phyloP scores from a whole-genome alignment of 2,113 vertebrate species.

The Nothoprocta perdicaria region DNA sequence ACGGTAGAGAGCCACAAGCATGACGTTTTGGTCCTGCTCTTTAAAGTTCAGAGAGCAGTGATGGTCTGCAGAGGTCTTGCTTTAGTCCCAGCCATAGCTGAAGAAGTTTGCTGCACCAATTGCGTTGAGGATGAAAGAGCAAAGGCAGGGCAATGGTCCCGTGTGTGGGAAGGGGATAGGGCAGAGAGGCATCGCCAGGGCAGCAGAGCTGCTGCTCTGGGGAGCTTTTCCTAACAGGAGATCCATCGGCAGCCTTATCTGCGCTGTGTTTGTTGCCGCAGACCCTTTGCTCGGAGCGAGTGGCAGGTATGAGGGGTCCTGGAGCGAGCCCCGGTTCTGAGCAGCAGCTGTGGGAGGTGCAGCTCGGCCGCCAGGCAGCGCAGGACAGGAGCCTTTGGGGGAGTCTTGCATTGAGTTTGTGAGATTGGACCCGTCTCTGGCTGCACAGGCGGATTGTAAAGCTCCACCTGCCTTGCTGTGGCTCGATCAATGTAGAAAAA shows the following conservation, averaged over 20 bases:
- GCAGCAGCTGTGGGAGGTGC: not conserved
- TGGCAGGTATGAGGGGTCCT: not conserved
- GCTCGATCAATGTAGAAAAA: not conserved
- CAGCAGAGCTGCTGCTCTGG: not conserved
- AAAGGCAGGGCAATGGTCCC: not conserved
- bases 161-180: not conserved
- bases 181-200: not conserved
- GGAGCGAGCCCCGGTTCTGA: not conserved
- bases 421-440: not conserved
- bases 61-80: not conserved
- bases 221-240: not conserved
- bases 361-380: not conserved
- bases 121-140: not conserved
- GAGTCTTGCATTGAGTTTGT: not conserved
- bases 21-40: not conserved
- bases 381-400: rapidly evolving
- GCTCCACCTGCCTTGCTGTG: not conserved
- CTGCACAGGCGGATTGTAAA: not conserved
- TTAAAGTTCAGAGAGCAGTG: not conserved
- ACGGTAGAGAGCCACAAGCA: not conserved
- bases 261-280: not conserved
- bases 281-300: not conserved
- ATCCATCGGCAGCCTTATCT: not conserved
- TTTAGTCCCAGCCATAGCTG: not conserved
- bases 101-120: not conserved